A percentile compares a stretch with the other conserved stretches of the same genome.
These are phyloP conservation scores for Drosophila suzukii DNA, from an alignment of 1,140 invertebrate genomes.

Conservation along the genomic window DNA sequence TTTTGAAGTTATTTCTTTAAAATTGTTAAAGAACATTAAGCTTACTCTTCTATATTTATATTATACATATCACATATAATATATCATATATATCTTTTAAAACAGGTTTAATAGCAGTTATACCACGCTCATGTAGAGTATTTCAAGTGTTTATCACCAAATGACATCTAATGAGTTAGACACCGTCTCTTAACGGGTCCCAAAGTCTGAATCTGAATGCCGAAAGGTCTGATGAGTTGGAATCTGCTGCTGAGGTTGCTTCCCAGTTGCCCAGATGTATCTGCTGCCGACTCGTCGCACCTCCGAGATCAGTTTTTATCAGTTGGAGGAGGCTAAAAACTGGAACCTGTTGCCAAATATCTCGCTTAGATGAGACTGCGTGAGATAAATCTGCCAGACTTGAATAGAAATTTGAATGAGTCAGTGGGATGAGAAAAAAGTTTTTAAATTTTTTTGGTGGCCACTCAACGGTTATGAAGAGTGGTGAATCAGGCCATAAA, in stretches of 20 bases:
- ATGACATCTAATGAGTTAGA: slow-evolving; percentile 79
- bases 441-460: slow-evolving; percentile 14
- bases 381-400: slow-evolving; percentile 54
- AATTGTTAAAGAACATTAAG: too few species aligned
- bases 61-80: too few species aligned
- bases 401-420: slow-evolving; percentile 65
- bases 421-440: slow-evolving; percentile 49
- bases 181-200: slow-evolving; percentile 47
- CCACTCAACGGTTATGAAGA: not conserved
- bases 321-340: not conserved
- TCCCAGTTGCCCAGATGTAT: slow-evolving; percentile 10
- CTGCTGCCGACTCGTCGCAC: slow-evolving; percentile 42
- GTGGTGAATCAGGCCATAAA: slow-evolving; percentile 59
- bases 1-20: too few species aligned
- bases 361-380: slow-evolving; percentile 25
- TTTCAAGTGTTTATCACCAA: slow-evolving; percentile 62
- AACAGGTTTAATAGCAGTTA: too few species aligned
- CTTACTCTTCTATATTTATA: too few species aligned
- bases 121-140: slow-evolving; percentile 29
- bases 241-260: slow-evolving; percentile 34
- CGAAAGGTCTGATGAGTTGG: slow-evolving; percentile 27
- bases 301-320: slow-evolving; percentile 44
- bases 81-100: too few species aligned
- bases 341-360: slow-evolving; percentile 76
- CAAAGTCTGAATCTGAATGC: slow-evolving; percentile 6